A percentile compares a stretch with the other conserved stretches of the same genome.
Conservation (phyloP, 2,113 vertebrate genomes). For the Charadrius vociferus region DNA sequence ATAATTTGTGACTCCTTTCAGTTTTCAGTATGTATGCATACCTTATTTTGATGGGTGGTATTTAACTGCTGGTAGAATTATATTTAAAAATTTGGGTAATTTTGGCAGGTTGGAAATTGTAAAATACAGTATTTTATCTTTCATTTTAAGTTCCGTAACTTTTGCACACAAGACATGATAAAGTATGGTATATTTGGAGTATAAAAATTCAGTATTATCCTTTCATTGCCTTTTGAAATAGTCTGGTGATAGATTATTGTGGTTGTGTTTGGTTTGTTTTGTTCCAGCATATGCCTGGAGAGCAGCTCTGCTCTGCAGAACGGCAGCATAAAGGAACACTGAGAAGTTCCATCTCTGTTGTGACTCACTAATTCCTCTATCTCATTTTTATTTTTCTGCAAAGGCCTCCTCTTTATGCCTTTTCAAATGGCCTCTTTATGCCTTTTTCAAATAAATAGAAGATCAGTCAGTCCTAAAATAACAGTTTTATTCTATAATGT, state of each 20-base stretch:
- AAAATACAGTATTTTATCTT: neutral
- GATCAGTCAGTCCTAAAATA: slow-evolving; percentile 6
- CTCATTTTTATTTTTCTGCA: neutral
- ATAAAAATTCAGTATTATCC: neutral
- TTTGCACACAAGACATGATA: neutral
- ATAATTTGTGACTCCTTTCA: neutral
- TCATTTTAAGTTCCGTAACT: neutral
- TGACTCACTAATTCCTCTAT: neutral
- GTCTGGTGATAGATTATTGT: neutral
- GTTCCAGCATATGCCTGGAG: neutral
- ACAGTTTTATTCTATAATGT: neutral
- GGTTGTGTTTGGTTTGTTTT: neutral
- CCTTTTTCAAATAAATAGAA: neutral
- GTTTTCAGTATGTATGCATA: neutral
- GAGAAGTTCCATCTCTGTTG: neutral
- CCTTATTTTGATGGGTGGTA: neutral
- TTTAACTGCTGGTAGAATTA: neutral
- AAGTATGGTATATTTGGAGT: neutral
- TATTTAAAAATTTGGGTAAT: neutral
- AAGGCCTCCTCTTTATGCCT: neutral
- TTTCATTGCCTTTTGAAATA: neutral
- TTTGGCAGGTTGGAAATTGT: neutral
- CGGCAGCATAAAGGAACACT: neutral
- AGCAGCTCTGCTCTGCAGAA: neutral
- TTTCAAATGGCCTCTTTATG: neutral